Evolutionary conservation across 2,888 invertebrate species (phyloP), one percentile per base, ranked within the genome.

Genomic region (Chesias legatella): DNA sequence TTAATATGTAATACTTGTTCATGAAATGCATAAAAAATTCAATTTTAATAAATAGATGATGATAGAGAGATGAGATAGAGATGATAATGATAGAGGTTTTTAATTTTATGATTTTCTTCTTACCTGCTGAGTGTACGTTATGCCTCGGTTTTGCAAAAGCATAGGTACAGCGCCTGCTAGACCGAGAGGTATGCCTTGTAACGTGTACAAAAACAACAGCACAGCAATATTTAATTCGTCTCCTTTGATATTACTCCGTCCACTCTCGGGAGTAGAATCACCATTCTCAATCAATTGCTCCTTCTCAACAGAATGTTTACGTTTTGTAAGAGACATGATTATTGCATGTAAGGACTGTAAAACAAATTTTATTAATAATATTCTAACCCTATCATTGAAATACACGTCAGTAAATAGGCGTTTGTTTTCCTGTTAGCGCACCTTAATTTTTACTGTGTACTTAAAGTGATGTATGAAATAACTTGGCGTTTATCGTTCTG

Each of bases 101-200:
- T n/a, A n/a, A n/a, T 10, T 5, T 39, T 13, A 20, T 33, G 30
- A 25, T 10, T 33, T 21, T 24, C 27, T 17, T 24, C 44, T 53
- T 68, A 84, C 94, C 90, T 99, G 99, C 74, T 99, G 95, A 58
- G 94, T 95, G 75, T 99, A 99, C 48, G 95, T 96, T 37, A 97
- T 95, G 41, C 96, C 95, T 39, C 95, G 91, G 75, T 97, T 96
- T 73, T 97, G 97, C 39, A 99, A 88, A 36, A 99, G 90, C 94
- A 99, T 96, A 0, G 99, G 99, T 57, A 99, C 94, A 17, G 98
- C 97, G 10, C 95, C 94, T 26, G 96, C 96, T 17, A 99, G 83
- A 0, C 99, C 99, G 1, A 99, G 84, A 0, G 99, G 99, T 73
- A 96, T 95, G 4, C 99, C 99, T 90, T 98, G 97, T 10, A 99